Evolutionary conservation across 2,797 vertebrate genomes (phyloP).

Genomic region (Coreius guichenoti): DNA sequence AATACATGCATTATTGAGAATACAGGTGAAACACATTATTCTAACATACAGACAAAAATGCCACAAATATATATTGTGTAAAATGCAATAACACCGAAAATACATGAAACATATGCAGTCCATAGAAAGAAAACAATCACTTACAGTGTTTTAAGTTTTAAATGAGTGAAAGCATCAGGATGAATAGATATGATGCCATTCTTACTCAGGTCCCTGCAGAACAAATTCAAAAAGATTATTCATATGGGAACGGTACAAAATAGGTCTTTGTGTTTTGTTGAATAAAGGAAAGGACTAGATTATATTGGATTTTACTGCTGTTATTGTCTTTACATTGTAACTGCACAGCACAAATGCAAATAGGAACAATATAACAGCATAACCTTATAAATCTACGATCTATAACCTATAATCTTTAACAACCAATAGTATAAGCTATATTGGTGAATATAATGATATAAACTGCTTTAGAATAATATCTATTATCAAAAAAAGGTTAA

Average conservation of each 20-base stretch:
- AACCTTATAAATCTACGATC: too few species aligned
- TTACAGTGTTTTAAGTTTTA: conserved; percentile 95
- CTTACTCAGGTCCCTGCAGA: conserved; percentile 87
- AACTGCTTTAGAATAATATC: background rate
- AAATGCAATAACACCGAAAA: background rate
- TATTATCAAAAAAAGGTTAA: background rate
- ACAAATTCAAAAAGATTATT: conserved; percentile 20
- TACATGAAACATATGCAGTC: background rate
- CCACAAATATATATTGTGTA: background rate
- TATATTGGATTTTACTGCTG: background rate
- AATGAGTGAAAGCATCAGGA: conserved; percentile 92
- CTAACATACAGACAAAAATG: background rate
- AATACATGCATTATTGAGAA: conserved; percentile 59
- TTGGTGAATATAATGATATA: background rate
- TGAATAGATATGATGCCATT: conserved; percentile 97
- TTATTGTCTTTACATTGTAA: background rate
- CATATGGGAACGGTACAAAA: background rate
- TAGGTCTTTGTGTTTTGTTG: background rate
- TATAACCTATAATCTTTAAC: background rate
- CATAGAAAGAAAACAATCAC: conserved; percentile 64
- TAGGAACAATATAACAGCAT: background rate
- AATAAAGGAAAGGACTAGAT: background rate
- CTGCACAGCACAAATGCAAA: background rate
- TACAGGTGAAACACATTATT: background rate
- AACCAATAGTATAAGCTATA: background rate